Percentiles rank a stretch among this genome's conserved stretches.
These are phyloP conservation scores for Tautogolabrus adspersus DNA, from an alignment of 2,113 vertebrate genomes.

Conservation along the genomic window DNA sequence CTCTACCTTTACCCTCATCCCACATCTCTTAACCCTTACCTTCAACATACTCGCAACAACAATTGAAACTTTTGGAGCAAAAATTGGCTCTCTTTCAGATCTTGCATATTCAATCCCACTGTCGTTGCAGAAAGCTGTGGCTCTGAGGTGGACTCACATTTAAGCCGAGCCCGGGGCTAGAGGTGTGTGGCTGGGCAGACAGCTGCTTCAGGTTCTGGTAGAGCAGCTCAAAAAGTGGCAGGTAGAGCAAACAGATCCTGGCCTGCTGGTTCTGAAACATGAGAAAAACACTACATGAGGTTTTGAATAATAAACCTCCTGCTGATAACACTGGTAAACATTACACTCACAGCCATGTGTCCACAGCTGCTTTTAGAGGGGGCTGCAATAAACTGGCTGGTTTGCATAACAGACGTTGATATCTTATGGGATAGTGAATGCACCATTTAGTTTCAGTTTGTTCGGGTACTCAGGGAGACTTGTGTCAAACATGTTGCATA, in stretches of 20 bases:
- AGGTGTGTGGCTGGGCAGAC: conserved; percentile 68
- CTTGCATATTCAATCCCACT: background rate
- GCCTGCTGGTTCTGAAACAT: conserved; percentile 93
- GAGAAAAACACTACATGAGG: background rate
- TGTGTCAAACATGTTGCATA: background rate
- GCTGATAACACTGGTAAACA: background rate
- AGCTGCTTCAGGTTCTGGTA: conserved; percentile 92
- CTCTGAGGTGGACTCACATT: conserved; percentile 67
- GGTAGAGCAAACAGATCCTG: conserved; percentile 93
- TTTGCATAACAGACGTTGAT: conserved; percentile 59
- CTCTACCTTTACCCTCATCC: too few relatives aligned
- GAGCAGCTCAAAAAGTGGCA: conserved; percentile 91
- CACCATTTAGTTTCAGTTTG: background rate
- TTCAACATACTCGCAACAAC: too few relatives aligned
- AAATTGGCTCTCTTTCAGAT: too few relatives aligned
- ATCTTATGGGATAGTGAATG: background rate
- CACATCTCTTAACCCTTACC: too few relatives aligned
- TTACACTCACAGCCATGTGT: background rate
- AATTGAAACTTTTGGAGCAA: too few relatives aligned
- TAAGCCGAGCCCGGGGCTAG: conserved; percentile 67
- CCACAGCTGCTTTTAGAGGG: too few relatives aligned
- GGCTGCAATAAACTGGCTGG: background rate
- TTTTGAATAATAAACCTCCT: background rate
- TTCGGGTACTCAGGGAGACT: background rate
- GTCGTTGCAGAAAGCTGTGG: background rate